Evolutionary conservation across 2,797 vertebrate genomes (phyloP).

Genomic region (Cyclopterus lumpus): DNA sequence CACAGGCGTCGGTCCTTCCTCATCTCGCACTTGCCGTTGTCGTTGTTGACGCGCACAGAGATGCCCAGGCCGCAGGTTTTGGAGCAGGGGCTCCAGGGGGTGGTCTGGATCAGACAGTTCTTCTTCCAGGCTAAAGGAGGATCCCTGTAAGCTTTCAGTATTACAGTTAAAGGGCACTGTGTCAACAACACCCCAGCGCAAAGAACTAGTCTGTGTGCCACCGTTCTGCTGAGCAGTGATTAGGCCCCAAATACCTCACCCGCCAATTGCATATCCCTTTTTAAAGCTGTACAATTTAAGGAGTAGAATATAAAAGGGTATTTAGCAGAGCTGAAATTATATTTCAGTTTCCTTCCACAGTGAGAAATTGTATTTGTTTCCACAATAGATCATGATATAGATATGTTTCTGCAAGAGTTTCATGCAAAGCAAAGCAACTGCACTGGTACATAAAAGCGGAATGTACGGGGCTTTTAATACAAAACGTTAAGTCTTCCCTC

Average conservation of each 20-base stretch:
- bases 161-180: conserved; percentile 77
- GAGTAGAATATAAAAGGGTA: background rate
- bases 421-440: background rate
- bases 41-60: conserved; percentile 91
- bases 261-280: background rate
- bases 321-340: background rate
- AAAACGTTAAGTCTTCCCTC: conserved; percentile 5
- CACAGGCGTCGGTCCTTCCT: conserved; percentile 92
- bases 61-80: conserved; percentile 93
- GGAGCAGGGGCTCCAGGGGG: conserved; percentile 94
- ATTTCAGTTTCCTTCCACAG: background rate
- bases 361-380: conserved; percentile 5
- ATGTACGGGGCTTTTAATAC: conserved; percentile 14
- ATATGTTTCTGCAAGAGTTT: conserved; percentile 1
- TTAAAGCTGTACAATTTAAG: background rate
- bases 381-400: background rate
- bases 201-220: conserved; percentile 12
- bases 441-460: conserved; percentile 9
- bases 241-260: conserved; percentile 2
- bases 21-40: conserved; percentile 93
- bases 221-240: background rate
- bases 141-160: conserved; percentile 92
- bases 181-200: conserved; percentile 67
- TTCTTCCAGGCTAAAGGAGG: conserved; percentile 93
- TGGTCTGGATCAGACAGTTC: conserved; percentile 93